Base-by-base conservation (phyloP, 2,888 invertebrate species). In the Hecatera dysodea region DNA sequence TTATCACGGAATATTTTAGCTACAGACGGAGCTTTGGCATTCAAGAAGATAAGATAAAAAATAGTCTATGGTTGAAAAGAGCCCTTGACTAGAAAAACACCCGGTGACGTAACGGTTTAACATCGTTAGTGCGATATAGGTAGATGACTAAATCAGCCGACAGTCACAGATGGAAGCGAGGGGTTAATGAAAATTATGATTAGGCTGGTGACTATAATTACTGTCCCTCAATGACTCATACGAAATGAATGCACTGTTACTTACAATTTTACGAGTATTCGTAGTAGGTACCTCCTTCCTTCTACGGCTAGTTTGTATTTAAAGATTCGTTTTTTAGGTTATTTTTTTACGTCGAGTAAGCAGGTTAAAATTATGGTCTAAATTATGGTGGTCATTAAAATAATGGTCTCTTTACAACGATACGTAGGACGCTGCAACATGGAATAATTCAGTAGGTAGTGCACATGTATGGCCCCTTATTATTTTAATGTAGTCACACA, bases 161-260 rank as follows among this genome's bases (percentile, higher is more conserved):
- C 44, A 73, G 42, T 55, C 50, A 61, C 68, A 65, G 56, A 63
- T 57, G 59, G 29, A 27, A 46, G 53, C 44, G 60, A 67, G 64
- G 46, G 72, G 82, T 77, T 81, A 81, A 77, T 71, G 60, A 81
- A 62, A 66, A 72, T 60, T 52, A 82, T 72, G 65, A 78, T 64
- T 53, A 61, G 29, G n/a, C n/a, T n/a, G n/a, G 67, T 60, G 59
- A 67, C 78, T 79, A 68, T 64, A 61, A 72, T 46, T 59, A 72
- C 64, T 17, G 6, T 50, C 53, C 46, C 44, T 61, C 71, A 55
- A 67, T 81, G 78, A 79, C 62, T 79, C 67, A 78, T 81, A 63
- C 19, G 36, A 50, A 53, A 65, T 50, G 12, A 68, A 68, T 62
- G 0, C 17, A 44, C 22, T 7, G 12, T 44, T 48, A 44, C 44